Evolutionary conservation across 2,888 invertebrate species (phyloP).

Genomic region (Dynastes hyllus): DNA sequence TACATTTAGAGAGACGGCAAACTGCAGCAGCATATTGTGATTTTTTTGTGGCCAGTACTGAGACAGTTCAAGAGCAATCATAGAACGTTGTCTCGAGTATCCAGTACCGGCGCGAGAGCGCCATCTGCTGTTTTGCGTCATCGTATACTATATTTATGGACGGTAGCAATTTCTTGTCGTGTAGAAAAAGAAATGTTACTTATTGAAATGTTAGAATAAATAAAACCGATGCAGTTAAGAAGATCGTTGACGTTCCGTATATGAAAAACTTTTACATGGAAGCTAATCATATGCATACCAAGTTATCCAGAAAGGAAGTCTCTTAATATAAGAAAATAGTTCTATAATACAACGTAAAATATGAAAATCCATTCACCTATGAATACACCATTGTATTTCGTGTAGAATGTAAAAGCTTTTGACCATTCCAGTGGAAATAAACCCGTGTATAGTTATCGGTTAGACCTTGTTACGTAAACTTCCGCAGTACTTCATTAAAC

Average conservation of each 20-base stretch:
- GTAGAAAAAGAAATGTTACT: neutral
- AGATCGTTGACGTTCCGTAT: neutral
- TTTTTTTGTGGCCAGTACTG: constrained; percentile 34
- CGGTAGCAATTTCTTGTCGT: neutral
- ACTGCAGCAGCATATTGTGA: constrained; percentile 46
- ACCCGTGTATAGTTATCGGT: constrained; percentile 33
- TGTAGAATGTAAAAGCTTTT: constrained; percentile 17
- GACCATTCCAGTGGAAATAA: constrained; percentile 44
- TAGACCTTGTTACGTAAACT: constrained; percentile 49
- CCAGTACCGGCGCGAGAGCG: constrained; percentile 13
- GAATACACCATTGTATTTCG: neutral
- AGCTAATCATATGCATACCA: no score
- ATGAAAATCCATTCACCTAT: neutral
- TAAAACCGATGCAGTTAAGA: neutral
- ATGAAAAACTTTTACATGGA: no score
- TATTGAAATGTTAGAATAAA: neutral
- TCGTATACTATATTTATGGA: constrained; percentile 31
- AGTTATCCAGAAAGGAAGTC: no score
- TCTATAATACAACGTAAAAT: neutral
- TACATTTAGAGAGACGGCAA: constrained; percentile 35
- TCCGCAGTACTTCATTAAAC: constrained; percentile 48
- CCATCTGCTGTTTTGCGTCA: constrained; percentile 46
- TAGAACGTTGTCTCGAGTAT: constrained; percentile 40
- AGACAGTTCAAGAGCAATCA: constrained; percentile 47
- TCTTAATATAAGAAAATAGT: no score